These are phyloP conservation scores for Berghia stephanieae DNA, from an alignment of 1,140 invertebrate species.

Conservation along the genomic window DNA sequence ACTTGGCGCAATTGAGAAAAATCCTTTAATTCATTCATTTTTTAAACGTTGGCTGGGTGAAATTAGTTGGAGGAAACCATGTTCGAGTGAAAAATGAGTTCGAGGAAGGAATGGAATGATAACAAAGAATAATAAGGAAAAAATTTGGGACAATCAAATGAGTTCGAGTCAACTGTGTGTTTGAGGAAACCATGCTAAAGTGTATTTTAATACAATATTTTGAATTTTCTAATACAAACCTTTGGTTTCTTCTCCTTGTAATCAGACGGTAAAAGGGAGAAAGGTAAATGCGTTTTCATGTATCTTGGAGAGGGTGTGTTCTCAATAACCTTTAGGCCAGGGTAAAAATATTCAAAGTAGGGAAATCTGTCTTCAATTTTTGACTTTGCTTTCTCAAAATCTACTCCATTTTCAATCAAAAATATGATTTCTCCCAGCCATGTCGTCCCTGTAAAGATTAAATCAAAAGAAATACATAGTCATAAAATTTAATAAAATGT, in stretches of 20 bases:
- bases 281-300: conserved; percentile 69
- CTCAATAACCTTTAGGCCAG: conserved; percentile 61
- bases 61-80: too few relatives aligned
- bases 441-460: conserved; percentile 65
- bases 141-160: too few relatives aligned
- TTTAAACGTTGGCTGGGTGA: too few relatives aligned
- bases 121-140: too few relatives aligned
- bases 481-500: background rate
- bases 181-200: too few relatives aligned
- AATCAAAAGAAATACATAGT: background rate
- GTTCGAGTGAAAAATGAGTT: too few relatives aligned
- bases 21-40: background rate
- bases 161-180: too few relatives aligned
- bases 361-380: conserved; percentile 68
- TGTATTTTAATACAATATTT: background rate
- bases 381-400: conserved; percentile 60
- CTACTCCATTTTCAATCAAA: conserved; percentile 62
- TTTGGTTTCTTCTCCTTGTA: conserved; percentile 69
- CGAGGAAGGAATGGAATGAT: too few relatives aligned
- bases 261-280: conserved; percentile 61
- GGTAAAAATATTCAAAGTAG: conserved; percentile 68
- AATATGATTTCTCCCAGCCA: conserved; percentile 71
- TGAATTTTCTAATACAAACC: conserved; percentile 51
- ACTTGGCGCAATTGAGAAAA: background rate
- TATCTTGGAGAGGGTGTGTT: conserved; percentile 59